Base-by-base conservation (phyloP, 2,888 invertebrate species). In the Pseudoips prasinana region DNA sequence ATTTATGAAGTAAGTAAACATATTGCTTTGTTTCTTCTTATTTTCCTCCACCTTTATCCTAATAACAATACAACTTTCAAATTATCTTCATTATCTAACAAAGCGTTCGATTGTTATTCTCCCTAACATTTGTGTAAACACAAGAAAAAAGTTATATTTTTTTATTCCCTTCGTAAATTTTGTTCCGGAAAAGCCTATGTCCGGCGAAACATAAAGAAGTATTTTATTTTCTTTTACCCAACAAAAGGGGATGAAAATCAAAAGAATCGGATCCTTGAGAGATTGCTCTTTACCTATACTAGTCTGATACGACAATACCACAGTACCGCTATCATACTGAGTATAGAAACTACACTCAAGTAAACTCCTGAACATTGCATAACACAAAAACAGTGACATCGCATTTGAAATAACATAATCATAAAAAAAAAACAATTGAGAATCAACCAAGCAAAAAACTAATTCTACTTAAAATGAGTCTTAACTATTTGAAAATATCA, bases 91-190 rank as follows among this genome's bases (percentile, higher is more conserved):
- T 32, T 38, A 20, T 22, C 17, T 26, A 30, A 28, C 22, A 35
- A 32, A 42, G 18, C 39, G 23, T 33, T 29, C 22, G 25, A 28
- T 33, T 27, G 17, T 23, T 36, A 25, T 33, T 34, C 40, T 30
- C 10, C 22, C 31, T 24, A 22, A 34, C 20, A 34, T 34, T 30
- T 22, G 24, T 37, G 24, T 32, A 33, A 51, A 47, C 28, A 34
- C 22, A n/a, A 20, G 32, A 42, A 32, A 37, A 29, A 38, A 29
- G n/a, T 18, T 23, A 28, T 35, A 20, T 44, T 25, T 42, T 31
- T 39, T 49, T 35, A 39, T 33, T 39, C 31, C 27, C 20, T 9
- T 33, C 44, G 42, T 53, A 48, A 55, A 55, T 57, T 48, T 44
- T 9, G 23, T 33, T 30, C 32, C 48, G 51, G 48, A 57, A 50